Base-by-base conservation (phyloP, 2,797 vertebrate genomes). In the Trichosurus vulpecula region DNA sequence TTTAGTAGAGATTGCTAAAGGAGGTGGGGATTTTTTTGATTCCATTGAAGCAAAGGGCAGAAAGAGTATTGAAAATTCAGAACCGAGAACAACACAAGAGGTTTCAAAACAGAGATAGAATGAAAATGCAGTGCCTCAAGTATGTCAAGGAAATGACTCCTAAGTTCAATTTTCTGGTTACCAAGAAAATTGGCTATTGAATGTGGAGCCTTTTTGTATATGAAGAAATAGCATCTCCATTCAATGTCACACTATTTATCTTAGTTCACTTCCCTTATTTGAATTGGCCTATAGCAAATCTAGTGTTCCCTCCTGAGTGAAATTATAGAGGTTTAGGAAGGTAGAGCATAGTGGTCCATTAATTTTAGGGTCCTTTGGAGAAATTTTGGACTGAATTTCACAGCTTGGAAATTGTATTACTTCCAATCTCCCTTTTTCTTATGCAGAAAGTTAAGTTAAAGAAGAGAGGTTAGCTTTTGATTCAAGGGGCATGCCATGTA, bases 321-420 rank as follows among this genome's bases (percentile, higher is more conserved):
- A 1, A 51, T 53, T 81, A 8, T 41, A 47, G 74, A 91, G 53
- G 74, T 53, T 93, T 87, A 58, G 57, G 52, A 92, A 66, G 54
- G 2, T 54, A 3, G 54, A 52, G 30, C 90, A 29, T 94, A n/a
- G 19, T 41, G 66, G 57, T 53, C 81, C 91, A 94, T 74, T 94
- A 74, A 57, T 94, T 96, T 96, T 89, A 96, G 52, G 51, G 52
- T 90, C 2, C 57, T 93, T 89, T 91, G 30, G 95, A 96, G 90
- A 90, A 54, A 1, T 91, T 16, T 92, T 74, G 52, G 4, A 92
- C 35, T 94, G 25, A 92, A 55, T 54, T 53, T 95, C 27, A 57
- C 58, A 51, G 2, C 47, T 93, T 90, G 52, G 90, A 94, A 92
- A 94, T 27, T 52, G n/a, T 53, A 30, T 90, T 74, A 52, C 61